phyloP scores from a whole-genome alignment of 2,888 invertebrate species.

The Coelopa pilipes region DNA sequence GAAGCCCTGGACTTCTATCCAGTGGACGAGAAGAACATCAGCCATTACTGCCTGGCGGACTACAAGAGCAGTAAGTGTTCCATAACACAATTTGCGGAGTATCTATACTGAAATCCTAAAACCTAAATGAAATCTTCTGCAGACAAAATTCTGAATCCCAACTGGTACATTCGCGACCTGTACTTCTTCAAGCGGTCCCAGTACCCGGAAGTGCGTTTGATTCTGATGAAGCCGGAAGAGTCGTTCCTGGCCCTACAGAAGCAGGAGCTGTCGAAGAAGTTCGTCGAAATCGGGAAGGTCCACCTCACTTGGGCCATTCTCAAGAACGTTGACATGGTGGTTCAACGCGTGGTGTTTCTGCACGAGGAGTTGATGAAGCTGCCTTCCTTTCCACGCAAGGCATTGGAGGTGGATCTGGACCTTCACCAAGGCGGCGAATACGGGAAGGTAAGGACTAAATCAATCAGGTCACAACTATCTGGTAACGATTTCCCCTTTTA shows the following conservation, averaged over 20 bases:
- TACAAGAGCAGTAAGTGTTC: constrained; percentile 91
- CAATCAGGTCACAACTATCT: not conserved
- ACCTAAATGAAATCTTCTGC: constrained; percentile 36
- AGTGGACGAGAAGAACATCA: constrained; percentile 89
- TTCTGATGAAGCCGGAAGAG: constrained; percentile 91
- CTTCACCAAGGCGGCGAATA: constrained; percentile 89
- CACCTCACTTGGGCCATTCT: constrained; percentile 90
- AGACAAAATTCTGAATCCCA: constrained; percentile 97
- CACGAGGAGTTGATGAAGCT: constrained; percentile 99
- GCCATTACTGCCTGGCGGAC: constrained; percentile 95
- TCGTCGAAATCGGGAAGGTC: constrained; percentile 97
- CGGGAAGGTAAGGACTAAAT: constrained; percentile 76
- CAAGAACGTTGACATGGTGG: constrained; percentile 94
- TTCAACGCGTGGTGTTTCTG: constrained; percentile 96
- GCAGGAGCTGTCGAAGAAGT: constrained; percentile 91
- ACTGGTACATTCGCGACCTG: constrained; percentile 93
- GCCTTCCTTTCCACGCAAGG: constrained; percentile 97
- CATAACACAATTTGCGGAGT: too few species aligned
- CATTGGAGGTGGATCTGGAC: constrained; percentile 95
- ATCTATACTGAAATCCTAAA: too few species aligned
- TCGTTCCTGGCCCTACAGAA: constrained; percentile 90
- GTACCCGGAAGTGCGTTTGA: constrained; percentile 94
- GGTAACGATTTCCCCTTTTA: not conserved
- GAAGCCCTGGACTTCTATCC: constrained; percentile 98
- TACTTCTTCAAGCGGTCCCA: constrained; percentile 97